Conservation (phyloP, 2,888 invertebrate genomes). For the Morpho achilles region DNA sequence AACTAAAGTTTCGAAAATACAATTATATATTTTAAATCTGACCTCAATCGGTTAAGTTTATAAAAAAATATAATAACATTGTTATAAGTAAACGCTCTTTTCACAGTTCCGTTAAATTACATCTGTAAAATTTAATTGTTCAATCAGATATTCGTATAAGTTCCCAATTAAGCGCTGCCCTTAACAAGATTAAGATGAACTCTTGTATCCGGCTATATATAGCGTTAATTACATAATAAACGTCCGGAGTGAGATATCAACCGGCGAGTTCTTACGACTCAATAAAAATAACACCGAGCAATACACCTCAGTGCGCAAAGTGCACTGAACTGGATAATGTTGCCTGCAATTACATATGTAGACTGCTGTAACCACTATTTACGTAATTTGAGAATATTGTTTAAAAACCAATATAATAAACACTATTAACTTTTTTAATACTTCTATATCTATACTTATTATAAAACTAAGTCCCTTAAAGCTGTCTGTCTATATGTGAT, state of each 20-base stretch:
- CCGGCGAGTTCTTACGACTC: slow-evolving; percentile 4
- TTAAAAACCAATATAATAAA: no score
- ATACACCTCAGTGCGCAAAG: slow-evolving; percentile 15
- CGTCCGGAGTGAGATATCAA: slow-evolving; percentile 10
- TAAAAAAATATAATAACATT: no score
- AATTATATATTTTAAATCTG: no score
- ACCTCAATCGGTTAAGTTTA: no score
- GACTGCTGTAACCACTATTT: slow-evolving; percentile 4
- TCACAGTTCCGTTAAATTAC: background rate
- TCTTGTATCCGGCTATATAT: slow-evolving; percentile 5
- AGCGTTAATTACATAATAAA: slow-evolving; percentile 10
- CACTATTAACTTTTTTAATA: no score
- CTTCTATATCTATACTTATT: no score
- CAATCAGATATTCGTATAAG: background rate
- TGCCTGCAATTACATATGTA: slow-evolving; percentile 18
- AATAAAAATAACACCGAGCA: slow-evolving; percentile 13
- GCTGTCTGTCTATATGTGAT: no score
- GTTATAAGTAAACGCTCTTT: no score
- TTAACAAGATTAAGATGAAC: slow-evolving; percentile 6
- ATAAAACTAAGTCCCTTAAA: no score
- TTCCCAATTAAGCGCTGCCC: slow-evolving; percentile 5
- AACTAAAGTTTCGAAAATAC: no score
- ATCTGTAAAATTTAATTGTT: no score
- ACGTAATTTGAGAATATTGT: no score
- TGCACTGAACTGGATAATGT: slow-evolving; percentile 24